A percentile compares a stretch with the other conserved stretches of the same genome.
Evolutionary conservation across 2,797 vertebrate species (phyloP).

Genomic region (Mycteria americana): DNA sequence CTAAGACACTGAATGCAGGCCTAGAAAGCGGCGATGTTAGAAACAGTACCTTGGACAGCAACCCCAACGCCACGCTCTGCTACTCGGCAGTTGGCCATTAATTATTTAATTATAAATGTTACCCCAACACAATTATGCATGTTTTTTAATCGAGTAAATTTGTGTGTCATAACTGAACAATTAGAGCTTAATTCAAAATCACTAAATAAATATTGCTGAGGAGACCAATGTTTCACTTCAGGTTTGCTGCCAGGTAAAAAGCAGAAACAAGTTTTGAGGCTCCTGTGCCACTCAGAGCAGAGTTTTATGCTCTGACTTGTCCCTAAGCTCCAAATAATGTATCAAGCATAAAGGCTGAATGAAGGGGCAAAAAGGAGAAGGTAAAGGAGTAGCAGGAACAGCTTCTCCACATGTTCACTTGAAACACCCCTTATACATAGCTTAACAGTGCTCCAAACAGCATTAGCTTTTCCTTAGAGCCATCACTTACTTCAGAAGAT

Average conservation of each 20-base stretch:
- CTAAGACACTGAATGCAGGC: background rate
- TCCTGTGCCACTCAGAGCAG: background rate
- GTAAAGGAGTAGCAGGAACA: background rate
- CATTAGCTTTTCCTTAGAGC: background rate
- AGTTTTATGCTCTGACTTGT: background rate
- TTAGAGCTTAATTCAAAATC: constrained; percentile 17
- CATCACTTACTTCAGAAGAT: background rate
- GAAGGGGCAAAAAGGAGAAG: background rate
- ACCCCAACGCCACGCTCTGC: rapidly evolving
- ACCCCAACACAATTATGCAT: background rate
- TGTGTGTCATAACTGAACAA: constrained; percentile 9
- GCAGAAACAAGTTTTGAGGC: background rate
- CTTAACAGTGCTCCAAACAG: background rate
- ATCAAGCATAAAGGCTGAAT: background rate
- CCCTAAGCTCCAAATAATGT: background rate
- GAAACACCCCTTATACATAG: background rate
- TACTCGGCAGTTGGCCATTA: background rate
- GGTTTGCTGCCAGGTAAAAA: background rate
- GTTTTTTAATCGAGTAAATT: constrained; percentile 5
- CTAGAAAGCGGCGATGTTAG: rapidly evolving
- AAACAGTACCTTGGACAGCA: background rate
- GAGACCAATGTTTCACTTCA: background rate
- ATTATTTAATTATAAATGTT: background rate
- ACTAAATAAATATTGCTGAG: constrained; percentile 7
- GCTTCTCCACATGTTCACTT: background rate